Percentiles rank a stretch among this genome's conserved stretches.
Evolutionary conservation across 1,140 invertebrate species (phyloP).

Genomic region (Papilio polyxenes): DNA sequence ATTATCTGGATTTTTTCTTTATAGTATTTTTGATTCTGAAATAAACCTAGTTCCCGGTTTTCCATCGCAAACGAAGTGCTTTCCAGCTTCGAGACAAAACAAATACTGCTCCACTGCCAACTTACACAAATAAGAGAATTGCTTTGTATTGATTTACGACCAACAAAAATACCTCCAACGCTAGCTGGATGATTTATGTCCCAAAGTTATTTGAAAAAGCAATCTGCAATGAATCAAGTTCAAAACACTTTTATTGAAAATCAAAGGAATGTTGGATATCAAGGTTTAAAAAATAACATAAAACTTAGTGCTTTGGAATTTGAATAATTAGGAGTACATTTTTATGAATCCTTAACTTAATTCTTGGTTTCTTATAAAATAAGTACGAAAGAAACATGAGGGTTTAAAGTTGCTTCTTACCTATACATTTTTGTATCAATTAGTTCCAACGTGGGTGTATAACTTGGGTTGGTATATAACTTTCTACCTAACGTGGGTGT

Average conservation of each 20-base stretch:
- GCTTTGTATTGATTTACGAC: slow-evolving; percentile 16
- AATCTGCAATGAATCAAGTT: slow-evolving; percentile 12
- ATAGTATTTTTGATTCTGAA: background rate
- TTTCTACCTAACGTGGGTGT: no score
- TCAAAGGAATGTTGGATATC: background rate
- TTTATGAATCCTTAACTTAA: no score
- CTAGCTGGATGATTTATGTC: slow-evolving; percentile 14
- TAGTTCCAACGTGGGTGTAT: no score
- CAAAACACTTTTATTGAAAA: slow-evolving; percentile 12
- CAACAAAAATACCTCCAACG: slow-evolving; percentile 1
- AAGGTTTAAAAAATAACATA: background rate
- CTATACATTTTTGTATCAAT: no score
- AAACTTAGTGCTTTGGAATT: background rate
- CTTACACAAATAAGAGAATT: slow-evolving; percentile 25
- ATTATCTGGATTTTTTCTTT: background rate
- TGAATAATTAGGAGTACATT: no score
- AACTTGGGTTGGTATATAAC: no score
- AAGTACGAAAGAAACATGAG: no score
- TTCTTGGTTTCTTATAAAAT: no score
- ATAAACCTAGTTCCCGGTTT: background rate
- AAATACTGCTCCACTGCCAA: slow-evolving; percentile 22
- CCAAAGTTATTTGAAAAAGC: slow-evolving; percentile 11
- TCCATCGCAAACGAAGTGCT: background rate
- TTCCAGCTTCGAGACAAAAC: slow-evolving; percentile 12
- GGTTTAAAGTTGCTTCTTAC: no score